These are phyloP conservation scores for Cryptotis parvus DNA, from an alignment of 2,113 vertebrate species.

Conservation along the genomic window DNA sequence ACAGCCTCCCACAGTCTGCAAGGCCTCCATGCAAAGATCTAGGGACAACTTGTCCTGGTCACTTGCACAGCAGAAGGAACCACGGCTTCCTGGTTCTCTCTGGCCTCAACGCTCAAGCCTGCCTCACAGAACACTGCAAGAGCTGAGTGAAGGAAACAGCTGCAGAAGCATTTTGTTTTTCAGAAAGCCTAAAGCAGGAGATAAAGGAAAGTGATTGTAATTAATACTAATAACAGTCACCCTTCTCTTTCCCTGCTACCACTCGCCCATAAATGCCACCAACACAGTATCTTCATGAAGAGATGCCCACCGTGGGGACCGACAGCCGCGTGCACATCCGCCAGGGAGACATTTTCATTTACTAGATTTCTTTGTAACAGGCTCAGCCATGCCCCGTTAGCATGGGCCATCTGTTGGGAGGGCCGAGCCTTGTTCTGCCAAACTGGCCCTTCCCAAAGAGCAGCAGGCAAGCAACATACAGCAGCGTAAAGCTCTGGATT, in stretches of 20 bases:
- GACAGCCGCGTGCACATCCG: slow-evolving; percentile 52
- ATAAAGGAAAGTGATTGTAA: slow-evolving; percentile 65
- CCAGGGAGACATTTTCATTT: slow-evolving; percentile 61
- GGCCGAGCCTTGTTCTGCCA: slow-evolving; percentile 10
- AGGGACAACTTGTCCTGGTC: not conserved
- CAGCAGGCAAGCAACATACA: not conserved
- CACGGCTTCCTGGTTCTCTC: not conserved
- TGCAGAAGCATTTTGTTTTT: slow-evolving; percentile 27
- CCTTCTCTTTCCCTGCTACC: slow-evolving; percentile 52
- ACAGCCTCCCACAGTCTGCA: no score
- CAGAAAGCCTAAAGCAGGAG: slow-evolving; percentile 32
- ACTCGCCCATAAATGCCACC: slow-evolving; percentile 56
- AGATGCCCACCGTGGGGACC: not conserved
- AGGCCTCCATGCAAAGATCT: not conserved
- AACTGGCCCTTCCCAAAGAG: slow-evolving; percentile 15
- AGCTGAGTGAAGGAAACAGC: slow-evolving; percentile 51
- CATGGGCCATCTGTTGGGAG: slow-evolving; percentile 49
- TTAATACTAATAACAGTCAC: slow-evolving; percentile 70
- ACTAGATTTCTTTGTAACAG: slow-evolving; percentile 62
- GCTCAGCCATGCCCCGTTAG: slow-evolving; percentile 37
- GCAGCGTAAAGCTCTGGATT: not conserved
- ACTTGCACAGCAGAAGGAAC: not conserved
- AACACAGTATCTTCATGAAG: slow-evolving; percentile 41
- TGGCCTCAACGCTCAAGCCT: not conserved
- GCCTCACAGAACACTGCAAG: not conserved